Evolutionary conservation across 2,888 invertebrate genomes (phyloP).

Genomic region (Rhingia rostrata): DNA sequence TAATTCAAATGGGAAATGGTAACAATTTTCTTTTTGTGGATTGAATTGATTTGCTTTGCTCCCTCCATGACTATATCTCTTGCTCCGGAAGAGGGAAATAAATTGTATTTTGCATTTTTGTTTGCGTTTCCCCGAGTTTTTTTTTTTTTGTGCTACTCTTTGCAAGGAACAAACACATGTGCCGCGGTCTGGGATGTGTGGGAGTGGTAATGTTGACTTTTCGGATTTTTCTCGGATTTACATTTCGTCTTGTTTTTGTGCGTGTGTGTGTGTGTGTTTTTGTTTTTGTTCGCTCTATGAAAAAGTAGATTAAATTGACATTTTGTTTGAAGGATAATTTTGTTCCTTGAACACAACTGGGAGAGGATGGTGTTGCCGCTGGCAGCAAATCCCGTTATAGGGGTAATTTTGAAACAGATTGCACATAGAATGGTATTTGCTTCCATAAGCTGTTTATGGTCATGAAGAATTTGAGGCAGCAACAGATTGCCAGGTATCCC

Average conservation of each 20-base stretch:
- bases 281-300: neutral
- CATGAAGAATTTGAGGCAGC: neutral
- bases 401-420: slow-evolving; percentile 13
- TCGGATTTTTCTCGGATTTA: slow-evolving; percentile 30
- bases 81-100: slow-evolving; percentile 17
- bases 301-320: slow-evolving; percentile 50
- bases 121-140: slow-evolving; percentile 10
- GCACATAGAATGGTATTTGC: neutral
- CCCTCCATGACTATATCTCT: neutral
- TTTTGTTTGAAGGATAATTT: slow-evolving; percentile 38
- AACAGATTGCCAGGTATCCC: slow-evolving; percentile 2
- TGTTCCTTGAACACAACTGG: neutral
- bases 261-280: neutral
- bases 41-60: slow-evolving; percentile 55
- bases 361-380: neutral
- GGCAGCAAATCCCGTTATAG: slow-evolving; percentile 5
- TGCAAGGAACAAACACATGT: no score
- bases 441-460: neutral
- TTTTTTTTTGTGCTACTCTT: neutral
- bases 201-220: slow-evolving; percentile 7
- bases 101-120: slow-evolving; percentile 46
- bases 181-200: neutral
- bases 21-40: slow-evolving; percentile 63
- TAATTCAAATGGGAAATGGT: slow-evolving; percentile 58
- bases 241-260: neutral